These are phyloP conservation scores for Nephrotoma appendiculata DNA, from an alignment of 2,888 invertebrate genomes.

Conservation along the genomic window DNA sequence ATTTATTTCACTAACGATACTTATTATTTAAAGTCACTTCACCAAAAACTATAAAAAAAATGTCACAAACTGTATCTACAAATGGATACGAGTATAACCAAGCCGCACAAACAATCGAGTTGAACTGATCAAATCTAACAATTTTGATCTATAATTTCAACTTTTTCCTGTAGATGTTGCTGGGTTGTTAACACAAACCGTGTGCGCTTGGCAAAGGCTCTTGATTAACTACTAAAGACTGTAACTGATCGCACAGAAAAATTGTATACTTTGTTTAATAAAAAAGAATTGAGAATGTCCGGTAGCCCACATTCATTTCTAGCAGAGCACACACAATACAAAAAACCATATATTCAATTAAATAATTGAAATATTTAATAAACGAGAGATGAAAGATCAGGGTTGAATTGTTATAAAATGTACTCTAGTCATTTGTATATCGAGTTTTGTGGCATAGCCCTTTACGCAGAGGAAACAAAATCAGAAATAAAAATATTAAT, in stretches of 20 bases:
- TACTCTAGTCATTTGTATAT: background rate
- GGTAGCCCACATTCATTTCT: conserved; percentile 3
- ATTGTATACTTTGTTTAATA: background rate
- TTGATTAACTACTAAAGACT: background rate
- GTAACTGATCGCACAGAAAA: background rate
- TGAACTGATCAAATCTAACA: background rate
- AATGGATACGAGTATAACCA: background rate
- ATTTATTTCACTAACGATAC: background rate
- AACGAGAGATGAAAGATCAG: background rate
- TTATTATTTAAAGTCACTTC: background rate
- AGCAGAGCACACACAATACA: background rate
- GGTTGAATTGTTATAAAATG: background rate
- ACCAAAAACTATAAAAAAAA: background rate
- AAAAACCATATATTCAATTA: background rate
- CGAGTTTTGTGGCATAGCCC: background rate
- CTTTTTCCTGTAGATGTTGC: background rate
- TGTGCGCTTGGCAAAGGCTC: background rate
- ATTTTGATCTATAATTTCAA: background rate
- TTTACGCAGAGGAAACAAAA: background rate
- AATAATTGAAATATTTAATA: conserved; percentile 4
- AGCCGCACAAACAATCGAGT: background rate
- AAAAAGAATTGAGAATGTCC: conserved; percentile 2
- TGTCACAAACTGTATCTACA: background rate
- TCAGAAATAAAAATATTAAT: background rate
- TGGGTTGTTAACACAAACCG: background rate